Conservation (phyloP, 2,113 vertebrate species). For the Micronycteris hirsuta region DNA sequence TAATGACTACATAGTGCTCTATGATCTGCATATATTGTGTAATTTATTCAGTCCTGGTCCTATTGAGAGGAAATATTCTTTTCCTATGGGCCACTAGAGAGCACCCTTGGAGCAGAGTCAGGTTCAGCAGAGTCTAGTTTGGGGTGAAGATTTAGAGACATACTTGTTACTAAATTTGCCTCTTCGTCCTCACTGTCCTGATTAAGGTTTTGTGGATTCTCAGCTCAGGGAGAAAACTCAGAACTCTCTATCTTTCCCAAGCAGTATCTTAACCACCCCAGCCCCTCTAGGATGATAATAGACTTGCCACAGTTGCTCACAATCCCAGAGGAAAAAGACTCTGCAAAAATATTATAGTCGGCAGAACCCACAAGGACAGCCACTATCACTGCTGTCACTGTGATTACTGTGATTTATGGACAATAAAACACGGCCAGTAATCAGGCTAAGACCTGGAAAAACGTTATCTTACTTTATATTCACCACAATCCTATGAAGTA, state of each 20-base stretch:
- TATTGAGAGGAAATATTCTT: neutral
- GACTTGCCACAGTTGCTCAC: neutral
- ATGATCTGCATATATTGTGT: neutral
- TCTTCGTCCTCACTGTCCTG: neutral
- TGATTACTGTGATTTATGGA: neutral
- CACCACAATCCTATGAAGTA: neutral
- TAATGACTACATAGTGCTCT: neutral
- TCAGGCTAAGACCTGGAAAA: neutral
- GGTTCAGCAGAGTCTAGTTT: neutral
- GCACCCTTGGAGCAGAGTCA: constrained; percentile 28
- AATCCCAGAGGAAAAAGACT: neutral
- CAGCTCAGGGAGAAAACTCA: neutral
- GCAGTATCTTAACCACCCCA: neutral
- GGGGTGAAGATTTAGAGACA: neutral
- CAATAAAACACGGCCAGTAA: neutral
- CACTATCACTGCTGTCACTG: neutral
- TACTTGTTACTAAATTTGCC: neutral
- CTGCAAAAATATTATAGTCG: neutral
- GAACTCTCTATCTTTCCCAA: neutral
- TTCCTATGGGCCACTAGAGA: constrained; percentile 49
- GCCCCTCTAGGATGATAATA: neutral
- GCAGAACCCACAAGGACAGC: neutral
- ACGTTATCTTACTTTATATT: neutral
- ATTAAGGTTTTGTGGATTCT: neutral
- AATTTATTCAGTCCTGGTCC: neutral